These are phyloP conservation scores for Noctua fimbriata DNA, from an alignment of 2,888 invertebrate genomes.

Conservation along the genomic window DNA sequence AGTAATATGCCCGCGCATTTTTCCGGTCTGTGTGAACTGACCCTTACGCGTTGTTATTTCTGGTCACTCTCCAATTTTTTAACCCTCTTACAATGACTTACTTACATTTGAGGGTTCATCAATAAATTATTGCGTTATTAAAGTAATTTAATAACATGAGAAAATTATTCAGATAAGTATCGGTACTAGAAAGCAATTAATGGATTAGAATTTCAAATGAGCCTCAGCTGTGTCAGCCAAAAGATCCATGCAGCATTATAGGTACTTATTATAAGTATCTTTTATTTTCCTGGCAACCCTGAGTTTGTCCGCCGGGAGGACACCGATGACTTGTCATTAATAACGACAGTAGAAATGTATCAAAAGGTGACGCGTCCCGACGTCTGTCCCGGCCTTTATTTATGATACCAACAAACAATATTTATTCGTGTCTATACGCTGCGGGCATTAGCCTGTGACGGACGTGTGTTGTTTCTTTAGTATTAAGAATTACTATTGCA, in stretches of 20 bases:
- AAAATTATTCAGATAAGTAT: too few relatives aligned
- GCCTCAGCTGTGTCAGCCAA: too few relatives aligned
- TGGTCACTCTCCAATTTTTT: too few relatives aligned
- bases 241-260: not conserved
- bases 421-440: slow-evolving; percentile 76
- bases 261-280: not conserved
- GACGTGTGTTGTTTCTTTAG: slow-evolving; percentile 61
- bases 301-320: slow-evolving; percentile 82
- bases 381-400: slow-evolving; percentile 88
- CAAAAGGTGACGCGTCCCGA: slow-evolving; percentile 90
- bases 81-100: too few relatives aligned
- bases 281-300: slow-evolving; percentile 79
- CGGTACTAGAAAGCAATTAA: too few relatives aligned
- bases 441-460: slow-evolving; percentile 63
- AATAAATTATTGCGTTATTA: too few relatives aligned
- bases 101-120: too few relatives aligned
- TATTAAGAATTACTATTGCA: slow-evolving; percentile 9
- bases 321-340: slow-evolving; percentile 91
- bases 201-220: too few relatives aligned
- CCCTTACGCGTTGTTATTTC: too few relatives aligned
- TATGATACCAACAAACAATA: slow-evolving; percentile 88
- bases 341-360: slow-evolving; percentile 91
- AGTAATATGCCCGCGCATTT: too few relatives aligned
- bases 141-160: too few relatives aligned
- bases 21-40: too few relatives aligned